Conservation (phyloP, 2,113 vertebrate species). For the Atractosteus spatula region DNA sequence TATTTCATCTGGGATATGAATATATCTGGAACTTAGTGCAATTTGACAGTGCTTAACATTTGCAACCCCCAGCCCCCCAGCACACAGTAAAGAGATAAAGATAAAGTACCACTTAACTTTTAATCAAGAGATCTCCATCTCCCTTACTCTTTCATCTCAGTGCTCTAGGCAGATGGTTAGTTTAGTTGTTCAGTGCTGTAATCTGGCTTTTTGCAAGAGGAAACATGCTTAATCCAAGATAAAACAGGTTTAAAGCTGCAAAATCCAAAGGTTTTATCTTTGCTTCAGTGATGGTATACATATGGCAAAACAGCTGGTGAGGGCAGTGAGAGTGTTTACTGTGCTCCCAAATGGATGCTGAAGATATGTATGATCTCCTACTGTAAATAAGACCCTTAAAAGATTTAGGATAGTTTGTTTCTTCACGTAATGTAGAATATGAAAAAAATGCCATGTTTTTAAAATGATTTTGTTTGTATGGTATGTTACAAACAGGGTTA, state of each 20-base stretch:
- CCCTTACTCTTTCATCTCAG: conserved; percentile 21
- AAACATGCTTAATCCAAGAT: conserved; percentile 79
- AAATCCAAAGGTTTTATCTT: conserved; percentile 72
- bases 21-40: no score
- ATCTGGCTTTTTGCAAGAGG: conserved; percentile 69
- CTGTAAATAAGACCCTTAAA: background rate
- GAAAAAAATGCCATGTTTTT: no score
- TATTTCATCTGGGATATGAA: no score
- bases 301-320: conserved; percentile 77
- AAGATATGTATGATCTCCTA: background rate
- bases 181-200: conserved; percentile 72
- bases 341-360: background rate
- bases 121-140: background rate
- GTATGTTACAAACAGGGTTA: no score
- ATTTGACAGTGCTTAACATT: no score
- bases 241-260: conserved; percentile 75
- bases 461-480: no score
- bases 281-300: conserved; percentile 58
- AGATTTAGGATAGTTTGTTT: background rate
- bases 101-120: background rate
- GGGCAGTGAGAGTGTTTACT: conserved; percentile 11
- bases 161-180: conserved; percentile 72
- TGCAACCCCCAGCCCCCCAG: no score
- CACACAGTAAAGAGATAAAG: no score
- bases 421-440: no score